Evolutionary conservation across 2,797 vertebrate genomes (phyloP), one percentile per base, ranked within the genome.

Genomic region (Hephaestus fuliginosus): DNA sequence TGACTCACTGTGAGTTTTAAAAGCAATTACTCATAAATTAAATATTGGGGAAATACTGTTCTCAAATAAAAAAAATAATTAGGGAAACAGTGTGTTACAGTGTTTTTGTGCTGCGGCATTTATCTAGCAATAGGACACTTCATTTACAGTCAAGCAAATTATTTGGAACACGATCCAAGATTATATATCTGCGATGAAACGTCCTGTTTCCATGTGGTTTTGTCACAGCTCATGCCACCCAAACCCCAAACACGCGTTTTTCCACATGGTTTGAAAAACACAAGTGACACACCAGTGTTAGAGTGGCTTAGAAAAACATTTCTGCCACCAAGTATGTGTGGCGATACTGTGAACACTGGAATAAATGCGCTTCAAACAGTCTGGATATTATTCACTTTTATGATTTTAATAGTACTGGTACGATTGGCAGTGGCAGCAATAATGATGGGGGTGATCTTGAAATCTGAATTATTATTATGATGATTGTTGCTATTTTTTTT

Each of bases 171-270:
- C 77, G 65, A 86, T 86, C 82, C 67, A 73, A 86, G 84, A 92
- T 92, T 90, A 93, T 90, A 92, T 88, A 92, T 88, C 68, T 88
- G 86, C 64, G 76, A 78, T 90, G 90, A 93, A 93, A 91, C 89
- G 75, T 87, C 70, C 84, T 92, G 82, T 92, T 94, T 94, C 88
- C 87, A 82, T 91, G 89, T 83, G 86, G 87, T 91, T 94, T 93
- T 87, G 93, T 88, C 82, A 48, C 86, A 87, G 89, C 83, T 76
- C 88, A 84, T 93, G 89, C 88, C 90, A 92, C 88, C 91, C 91
- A 92, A 94, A 92, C 90, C 86, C 82, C 85, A 92, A 93, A 92
- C 82, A 91, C 67, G 72, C 77, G n/a, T 90, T 91, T 92, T 89
- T 94, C 90, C 89, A 89, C 88, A 88, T 80, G 65, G 77, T 78